phyloP scores from a whole-genome alignment of 1,140 invertebrate species.

The Centruroides vittatus region DNA sequence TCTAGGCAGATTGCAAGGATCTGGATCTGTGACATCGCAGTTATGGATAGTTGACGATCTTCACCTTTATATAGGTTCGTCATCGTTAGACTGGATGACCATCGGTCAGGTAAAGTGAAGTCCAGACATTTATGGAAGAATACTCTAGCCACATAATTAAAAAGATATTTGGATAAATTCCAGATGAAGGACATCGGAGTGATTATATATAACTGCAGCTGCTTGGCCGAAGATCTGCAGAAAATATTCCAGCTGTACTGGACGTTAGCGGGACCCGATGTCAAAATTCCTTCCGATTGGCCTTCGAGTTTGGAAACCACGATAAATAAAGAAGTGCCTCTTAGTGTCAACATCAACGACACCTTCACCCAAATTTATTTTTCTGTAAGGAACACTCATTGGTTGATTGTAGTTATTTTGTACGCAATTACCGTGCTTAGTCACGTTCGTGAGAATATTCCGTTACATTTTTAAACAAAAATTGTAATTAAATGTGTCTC shows the following conservation, averaged over 20 bases:
- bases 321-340: constrained; percentile 57
- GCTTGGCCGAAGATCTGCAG: constrained; percentile 64
- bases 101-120: constrained; percentile 60
- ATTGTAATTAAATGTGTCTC: constrained; percentile 6
- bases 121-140: too few relatives aligned
- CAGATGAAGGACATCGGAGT: constrained; percentile 91
- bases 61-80: constrained; percentile 40
- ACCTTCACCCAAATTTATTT: constrained; percentile 49
- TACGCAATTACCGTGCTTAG: neutral
- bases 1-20: constrained; percentile 64
- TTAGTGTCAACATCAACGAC: constrained; percentile 49
- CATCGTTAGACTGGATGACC: constrained; percentile 72
- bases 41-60: constrained; percentile 64
- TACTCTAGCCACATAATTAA: too few relatives aligned
- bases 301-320: constrained; percentile 49
- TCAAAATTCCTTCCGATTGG: constrained; percentile 57
- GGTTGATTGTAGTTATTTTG: neutral
- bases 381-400: constrained; percentile 44
- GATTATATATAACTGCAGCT: constrained; percentile 62
- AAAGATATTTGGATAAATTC: neutral
- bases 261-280: constrained; percentile 50
- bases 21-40: constrained; percentile 92
- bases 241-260: constrained; percentile 93
- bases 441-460: neutral
- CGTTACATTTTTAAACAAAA: neutral